These are phyloP conservation scores for Galaxias olidus DNA, from an alignment of 2,797 vertebrate species.

Conservation along the genomic window DNA sequence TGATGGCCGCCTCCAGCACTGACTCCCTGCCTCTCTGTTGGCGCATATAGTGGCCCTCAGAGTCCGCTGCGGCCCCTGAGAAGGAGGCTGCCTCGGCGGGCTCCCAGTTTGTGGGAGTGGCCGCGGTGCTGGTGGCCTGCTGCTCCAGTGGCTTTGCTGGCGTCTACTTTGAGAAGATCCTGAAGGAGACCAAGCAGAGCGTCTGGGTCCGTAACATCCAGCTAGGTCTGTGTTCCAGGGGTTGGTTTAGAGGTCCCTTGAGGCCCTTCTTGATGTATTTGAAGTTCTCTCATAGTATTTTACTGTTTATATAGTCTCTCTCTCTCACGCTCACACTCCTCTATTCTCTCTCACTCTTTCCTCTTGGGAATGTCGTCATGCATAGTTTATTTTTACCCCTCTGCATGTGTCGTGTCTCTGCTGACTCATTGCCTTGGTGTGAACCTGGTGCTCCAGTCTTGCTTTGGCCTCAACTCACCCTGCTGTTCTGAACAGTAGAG, in stretches of 20 bases:
- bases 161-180: constrained; percentile 98
- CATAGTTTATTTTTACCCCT: constrained; percentile 69
- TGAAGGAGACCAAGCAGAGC: constrained; percentile 97
- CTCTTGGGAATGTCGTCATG: constrained; percentile 62
- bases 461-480: no score
- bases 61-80: constrained; percentile 68
- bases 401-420: constrained; percentile 51
- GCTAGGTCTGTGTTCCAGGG: constrained; percentile 86
- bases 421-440: constrained; percentile 46
- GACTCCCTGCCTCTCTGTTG: background rate
- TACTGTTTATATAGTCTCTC: no score
- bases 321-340: no score
- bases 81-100: constrained; percentile 81
- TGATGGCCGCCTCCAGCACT: no score
- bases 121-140: constrained; percentile 91
- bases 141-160: constrained; percentile 98
- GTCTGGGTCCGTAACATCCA: constrained; percentile 99
- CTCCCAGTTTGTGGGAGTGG: constrained; percentile 88
- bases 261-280: no score
- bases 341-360: constrained; percentile 37
- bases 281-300: no score
- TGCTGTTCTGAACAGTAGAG: constrained; percentile 2
- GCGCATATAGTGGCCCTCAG: constrained; percentile 87
- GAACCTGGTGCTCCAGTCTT: no score
- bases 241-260: no score